Percentiles rank a stretch among this genome's conserved stretches.
These are phyloP conservation scores for rabbit (Oryctolagus cuniculus) DNA, from an alignment of 2,113 vertebrate genomes.

Conservation along the genomic window DNA sequence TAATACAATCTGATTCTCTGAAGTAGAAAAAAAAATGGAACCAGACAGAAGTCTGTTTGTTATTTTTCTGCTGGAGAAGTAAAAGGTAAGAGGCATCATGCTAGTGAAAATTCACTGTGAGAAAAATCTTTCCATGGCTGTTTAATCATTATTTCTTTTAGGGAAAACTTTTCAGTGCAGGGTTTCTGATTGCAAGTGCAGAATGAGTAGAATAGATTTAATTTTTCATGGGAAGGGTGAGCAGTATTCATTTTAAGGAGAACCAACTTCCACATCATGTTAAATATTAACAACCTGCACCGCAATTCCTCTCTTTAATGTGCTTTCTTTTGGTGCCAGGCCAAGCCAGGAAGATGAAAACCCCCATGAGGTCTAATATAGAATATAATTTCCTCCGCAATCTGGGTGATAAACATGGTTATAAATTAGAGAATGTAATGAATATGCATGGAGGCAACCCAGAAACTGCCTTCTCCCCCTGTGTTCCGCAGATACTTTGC, in stretches of 20 bases:
- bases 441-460: conserved; percentile 81
- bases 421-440: conserved; percentile 85
- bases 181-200: conserved; percentile 38
- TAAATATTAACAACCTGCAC: conserved; percentile 84
- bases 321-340: conserved; percentile 85
- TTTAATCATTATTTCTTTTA: neutral
- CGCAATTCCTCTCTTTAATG: conserved; percentile 83
- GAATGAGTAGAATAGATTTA: conserved; percentile 60
- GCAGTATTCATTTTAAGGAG: conserved; percentile 64
- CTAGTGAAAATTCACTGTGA: neutral
- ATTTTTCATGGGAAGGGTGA: conserved; percentile 62
- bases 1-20: neutral
- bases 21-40: neutral
- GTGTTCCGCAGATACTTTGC: neutral
- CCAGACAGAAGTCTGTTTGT: neutral
- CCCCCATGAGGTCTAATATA: conserved; percentile 71
- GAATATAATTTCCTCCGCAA: conserved; percentile 84
- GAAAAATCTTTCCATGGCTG: neutral
- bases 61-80: neutral
- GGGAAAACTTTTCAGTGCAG: neutral
- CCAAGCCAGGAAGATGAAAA: conserved; percentile 84
- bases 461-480: conserved; percentile 25
- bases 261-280: conserved; percentile 76
- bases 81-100: neutral
- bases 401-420: conserved; percentile 87